These are phyloP conservation scores for Hemicentrotus pulcherrimus DNA, from an alignment of 35 echinoderm and acorn worm species.

Conservation along the genomic window DNA sequence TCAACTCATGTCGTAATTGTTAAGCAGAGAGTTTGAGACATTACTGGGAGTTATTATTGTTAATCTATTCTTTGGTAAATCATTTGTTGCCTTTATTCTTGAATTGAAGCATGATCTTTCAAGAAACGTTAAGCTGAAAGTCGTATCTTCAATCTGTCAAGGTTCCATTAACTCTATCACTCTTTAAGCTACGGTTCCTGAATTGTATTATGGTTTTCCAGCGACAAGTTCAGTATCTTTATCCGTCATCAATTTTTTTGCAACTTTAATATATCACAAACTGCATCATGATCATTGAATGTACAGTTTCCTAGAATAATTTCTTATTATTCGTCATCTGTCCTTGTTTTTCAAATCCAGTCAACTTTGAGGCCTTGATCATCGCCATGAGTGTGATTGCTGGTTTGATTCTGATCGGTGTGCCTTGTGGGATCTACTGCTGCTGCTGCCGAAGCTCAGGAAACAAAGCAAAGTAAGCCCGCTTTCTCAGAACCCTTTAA, in stretches of 20 bases:
- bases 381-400: conserved; percentile 58
- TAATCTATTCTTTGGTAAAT: no score
- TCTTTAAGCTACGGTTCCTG: neutral
- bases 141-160: neutral
- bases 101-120: neutral
- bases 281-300: neutral
- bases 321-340: neutral
- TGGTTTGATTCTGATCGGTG: conserved; percentile 47
- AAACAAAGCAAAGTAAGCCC: conserved; percentile 54
- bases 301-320: neutral
- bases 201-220: neutral
- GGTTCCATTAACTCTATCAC: neutral
- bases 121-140: neutral
- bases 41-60: no score
- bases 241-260: neutral
- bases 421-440: conserved; percentile 39
- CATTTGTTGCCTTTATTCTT: neutral
- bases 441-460: conserved; percentile 49
- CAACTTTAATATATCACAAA: neutral
- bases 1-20: no score
- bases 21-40: no score
- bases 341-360: conserved; percentile 32
- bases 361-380: conserved; percentile 55
- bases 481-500: neutral
- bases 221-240: neutral